Evolutionary conservation across 2,113 vertebrate species (phyloP), one percentile per base, ranked within the genome.

Genomic region (Monarcha castaneiventris): DNA sequence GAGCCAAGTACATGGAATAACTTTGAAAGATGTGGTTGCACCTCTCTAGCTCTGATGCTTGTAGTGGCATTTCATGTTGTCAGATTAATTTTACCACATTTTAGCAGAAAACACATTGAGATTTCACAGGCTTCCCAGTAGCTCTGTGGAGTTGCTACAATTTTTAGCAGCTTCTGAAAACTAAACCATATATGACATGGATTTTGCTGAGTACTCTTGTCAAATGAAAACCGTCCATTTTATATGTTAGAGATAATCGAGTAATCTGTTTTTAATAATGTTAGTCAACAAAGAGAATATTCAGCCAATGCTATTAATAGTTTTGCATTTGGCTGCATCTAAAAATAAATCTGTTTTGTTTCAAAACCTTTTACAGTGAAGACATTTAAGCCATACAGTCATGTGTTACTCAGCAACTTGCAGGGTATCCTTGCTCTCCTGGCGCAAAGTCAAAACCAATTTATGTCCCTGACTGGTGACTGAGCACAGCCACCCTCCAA

Each of bases 201-300:
- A 30, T 78, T 92, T 94, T 82, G 32, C 80, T 33, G 61, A 68
- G 32, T 78, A 27, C 35, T 52, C 52, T 61, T 72, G 68, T 71
- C 48, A 92, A 48, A 89, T 63, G 77, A 78, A 56, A 90, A n/a
- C 37, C 58, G 43, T 69, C 69, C 25, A 21, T 84, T 87, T 81
- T 26, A 68, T 58, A 44, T 41, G 21, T 41, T 91, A 15, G 52
- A 84, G 91, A 81, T 93, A 94, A 81, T 68, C 15, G 25, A 90
- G 48, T 84, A 67, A 74, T 95, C 83, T 97, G 84, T 49, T 97
- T 93, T 78, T 75, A 92, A 94, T 96, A 67, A 55, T 67, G 64
- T 63, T 74, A 84, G 61, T 94, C 4, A 16, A 90, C 75, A 81
- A 58, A 58, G 59, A 77, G 72, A 69, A 22, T 49, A 44, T 56